phyloP scores from a whole-genome alignment of 2,113 vertebrate genomes.

The Nothoprocta pentlandii region DNA sequence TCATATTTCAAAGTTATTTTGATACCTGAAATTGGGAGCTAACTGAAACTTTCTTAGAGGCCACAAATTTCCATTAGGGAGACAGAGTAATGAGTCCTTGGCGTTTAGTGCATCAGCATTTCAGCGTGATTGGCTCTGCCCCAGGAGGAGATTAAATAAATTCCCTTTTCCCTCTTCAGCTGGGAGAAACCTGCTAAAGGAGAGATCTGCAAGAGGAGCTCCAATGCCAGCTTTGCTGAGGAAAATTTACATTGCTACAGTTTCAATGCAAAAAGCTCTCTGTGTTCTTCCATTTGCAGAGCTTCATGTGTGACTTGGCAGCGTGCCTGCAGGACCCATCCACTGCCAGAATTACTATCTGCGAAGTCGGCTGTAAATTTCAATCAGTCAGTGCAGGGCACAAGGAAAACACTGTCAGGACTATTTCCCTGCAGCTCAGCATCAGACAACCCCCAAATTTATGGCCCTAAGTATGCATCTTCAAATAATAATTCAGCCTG shows the following conservation, averaged over 20 bases:
- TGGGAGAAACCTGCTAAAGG: conserved; percentile 6
- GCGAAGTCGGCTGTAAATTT: conserved; percentile 58
- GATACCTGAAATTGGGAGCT: conserved; percentile 32
- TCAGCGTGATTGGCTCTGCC: conserved; percentile 32
- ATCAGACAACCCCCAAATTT: conserved; percentile 17
- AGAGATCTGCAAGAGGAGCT: conserved; percentile 29
- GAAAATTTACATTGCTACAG: conserved; percentile 38
- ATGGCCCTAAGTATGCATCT: not conserved
- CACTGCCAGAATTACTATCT: conserved; percentile 50
- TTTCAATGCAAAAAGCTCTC: conserved; percentile 16
- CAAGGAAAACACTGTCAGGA: conserved; percentile 41
- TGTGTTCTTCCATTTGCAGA: conserved; percentile 30
- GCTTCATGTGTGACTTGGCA: conserved; percentile 49
- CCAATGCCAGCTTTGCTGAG: not conserved
- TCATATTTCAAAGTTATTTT: conserved; percentile 26
- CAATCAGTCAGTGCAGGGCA: conserved; percentile 25
- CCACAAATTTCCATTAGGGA: conserved; percentile 42
- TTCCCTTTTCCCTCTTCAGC: not conserved
- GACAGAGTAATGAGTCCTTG: conserved; percentile 38
- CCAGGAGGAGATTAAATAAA: not conserved
- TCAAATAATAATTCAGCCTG: conserved; percentile 28
- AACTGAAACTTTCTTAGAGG: conserved; percentile 44
- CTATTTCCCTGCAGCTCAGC: conserved; percentile 40
- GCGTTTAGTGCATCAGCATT: conserved; percentile 49
- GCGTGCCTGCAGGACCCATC: conserved; percentile 21